Evolutionary conservation across 2,888 invertebrate genomes (phyloP).

Genomic region (Prosopocoilus inquinatus): DNA sequence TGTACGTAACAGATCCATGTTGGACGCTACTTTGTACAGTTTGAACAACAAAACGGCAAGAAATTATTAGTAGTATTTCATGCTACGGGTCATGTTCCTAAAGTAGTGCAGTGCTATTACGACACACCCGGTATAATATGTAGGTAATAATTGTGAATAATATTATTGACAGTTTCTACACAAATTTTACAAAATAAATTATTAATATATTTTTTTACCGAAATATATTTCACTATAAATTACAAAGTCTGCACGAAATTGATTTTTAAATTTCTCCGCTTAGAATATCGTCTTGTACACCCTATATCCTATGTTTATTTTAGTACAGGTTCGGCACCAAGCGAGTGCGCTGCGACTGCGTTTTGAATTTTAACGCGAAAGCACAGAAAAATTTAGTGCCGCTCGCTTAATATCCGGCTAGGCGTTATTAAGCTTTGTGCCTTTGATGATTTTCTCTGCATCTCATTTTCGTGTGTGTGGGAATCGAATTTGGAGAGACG

Average conservation of each 20-base stretch:
- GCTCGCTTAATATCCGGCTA: constrained; percentile 32
- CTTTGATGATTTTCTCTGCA: constrained; percentile 54
- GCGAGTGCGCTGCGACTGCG: constrained; percentile 24
- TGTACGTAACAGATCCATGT: too few species aligned
- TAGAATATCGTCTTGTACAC: constrained; percentile 38
- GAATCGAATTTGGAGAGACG: constrained; percentile 52
- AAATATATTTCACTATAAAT: too few species aligned
- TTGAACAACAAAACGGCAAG: too few species aligned
- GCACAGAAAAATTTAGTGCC: constrained; percentile 28
- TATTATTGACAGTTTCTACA: too few species aligned
- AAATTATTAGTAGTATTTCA: too few species aligned
- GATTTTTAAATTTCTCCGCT: constrained; percentile 43
- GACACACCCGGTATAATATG: too few species aligned
- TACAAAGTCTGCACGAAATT: constrained; percentile 32
- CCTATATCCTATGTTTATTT: constrained; percentile 45
- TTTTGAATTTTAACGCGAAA: background rate
- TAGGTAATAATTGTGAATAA: too few species aligned
- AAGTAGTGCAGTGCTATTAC: too few species aligned
- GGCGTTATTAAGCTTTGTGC: constrained; percentile 51
- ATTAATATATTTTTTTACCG: too few species aligned
- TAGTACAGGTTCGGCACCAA: constrained; percentile 33
- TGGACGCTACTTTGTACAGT: too few species aligned
- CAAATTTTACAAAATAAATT: too few species aligned
- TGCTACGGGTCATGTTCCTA: too few species aligned
- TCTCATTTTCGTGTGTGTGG: constrained; percentile 50